Base-by-base conservation (phyloP, 2,888 invertebrate genomes). In the Campaea margaritaria region DNA sequence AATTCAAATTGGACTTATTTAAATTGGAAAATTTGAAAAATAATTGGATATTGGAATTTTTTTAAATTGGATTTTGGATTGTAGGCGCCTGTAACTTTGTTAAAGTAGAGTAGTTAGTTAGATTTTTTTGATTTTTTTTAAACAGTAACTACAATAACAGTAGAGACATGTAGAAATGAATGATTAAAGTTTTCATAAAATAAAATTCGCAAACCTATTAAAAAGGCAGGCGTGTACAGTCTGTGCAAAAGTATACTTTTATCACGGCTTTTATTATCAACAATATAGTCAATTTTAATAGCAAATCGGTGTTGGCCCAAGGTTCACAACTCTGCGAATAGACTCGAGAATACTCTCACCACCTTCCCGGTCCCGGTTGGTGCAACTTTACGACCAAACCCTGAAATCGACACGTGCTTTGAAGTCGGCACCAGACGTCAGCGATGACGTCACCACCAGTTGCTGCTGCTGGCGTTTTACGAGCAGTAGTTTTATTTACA, bases 401-500 rank as follows among this genome's bases (percentile, higher is more conserved):
- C 58, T 58, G 63, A 63, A 56, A 60, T 43, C 49, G 50, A 58
- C 66, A 57, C 59, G 58, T 45, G 50, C 15, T 49, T 50, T 59
- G 63, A 61, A 52, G 55, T 57, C 47, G 49, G 14, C 31, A 1
- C 4, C 31, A 67, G 64, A 62, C 67, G 62, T 65, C 62, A 53
- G 14, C 11, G 15, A 1, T 61, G 62, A 67, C 65, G 67, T 69
- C 64, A 65, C 44, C 62, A 41, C 50, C 42, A 49, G 59, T 49
- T 61, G 44, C 58, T 45, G 13, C 34, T 41, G 47, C 47, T 34
- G 21, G n/a, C 54, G 15, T 51, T 67, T 67, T 62, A 64, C 42
- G 43, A 64, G 48, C 63, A 69, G 69, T 49, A 70, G 69, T 51
- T 61, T 56, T 46, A 36, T 64, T 64, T 61, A 65, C 63, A 36